Conservation (phyloP, 2,888 invertebrate genomes). For the Drosophila longiperda region DNA sequence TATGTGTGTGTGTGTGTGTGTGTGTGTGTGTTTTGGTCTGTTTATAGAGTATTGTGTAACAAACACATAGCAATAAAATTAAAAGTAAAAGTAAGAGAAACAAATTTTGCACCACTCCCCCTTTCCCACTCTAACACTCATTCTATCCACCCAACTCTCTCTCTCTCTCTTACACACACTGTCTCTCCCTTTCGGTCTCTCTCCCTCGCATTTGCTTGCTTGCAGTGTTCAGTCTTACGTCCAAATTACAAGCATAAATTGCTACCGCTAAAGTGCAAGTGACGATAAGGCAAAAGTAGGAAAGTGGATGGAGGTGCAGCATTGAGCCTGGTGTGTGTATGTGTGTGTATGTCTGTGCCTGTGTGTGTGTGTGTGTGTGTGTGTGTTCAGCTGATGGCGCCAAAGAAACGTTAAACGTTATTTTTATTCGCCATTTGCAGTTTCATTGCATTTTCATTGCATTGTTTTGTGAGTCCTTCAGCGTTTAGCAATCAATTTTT, state of each 20-base stretch:
- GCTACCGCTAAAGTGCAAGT: slow-evolving; percentile 57
- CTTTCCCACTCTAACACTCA: neutral
- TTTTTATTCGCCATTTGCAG: slow-evolving; percentile 65
- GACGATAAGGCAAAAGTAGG: slow-evolving; percentile 40
- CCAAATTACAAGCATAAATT: slow-evolving; percentile 62
- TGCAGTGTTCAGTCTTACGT: slow-evolving; percentile 18
- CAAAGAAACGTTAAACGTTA: slow-evolving; percentile 75
- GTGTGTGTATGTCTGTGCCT: slow-evolving; percentile 2
- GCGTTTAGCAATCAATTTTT: slow-evolving; percentile 65
- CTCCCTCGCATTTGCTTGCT: slow-evolving; percentile 13
- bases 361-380: slow-evolving; percentile 7
- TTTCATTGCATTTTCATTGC: slow-evolving; percentile 72
- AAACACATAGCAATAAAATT: slow-evolving; percentile 60
- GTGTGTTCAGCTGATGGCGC: slow-evolving; percentile 53
- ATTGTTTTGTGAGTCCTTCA: slow-evolving; percentile 65
- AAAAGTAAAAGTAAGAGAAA: slow-evolving; percentile 58
- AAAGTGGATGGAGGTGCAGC: neutral
- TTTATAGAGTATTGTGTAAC: slow-evolving; percentile 63
- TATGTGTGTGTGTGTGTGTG: slow-evolving; percentile 27
- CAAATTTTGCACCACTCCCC: slow-evolving; percentile 21
- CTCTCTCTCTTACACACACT: neutral
- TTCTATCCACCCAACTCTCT: neutral
- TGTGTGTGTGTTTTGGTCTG: slow-evolving; percentile 51
- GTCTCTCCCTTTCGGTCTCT: neutral
- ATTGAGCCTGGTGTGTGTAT: neutral